phyloP scores from a whole-genome alignment of 2,797 vertebrate genomes.

The Bradypodion pumilum region DNA sequence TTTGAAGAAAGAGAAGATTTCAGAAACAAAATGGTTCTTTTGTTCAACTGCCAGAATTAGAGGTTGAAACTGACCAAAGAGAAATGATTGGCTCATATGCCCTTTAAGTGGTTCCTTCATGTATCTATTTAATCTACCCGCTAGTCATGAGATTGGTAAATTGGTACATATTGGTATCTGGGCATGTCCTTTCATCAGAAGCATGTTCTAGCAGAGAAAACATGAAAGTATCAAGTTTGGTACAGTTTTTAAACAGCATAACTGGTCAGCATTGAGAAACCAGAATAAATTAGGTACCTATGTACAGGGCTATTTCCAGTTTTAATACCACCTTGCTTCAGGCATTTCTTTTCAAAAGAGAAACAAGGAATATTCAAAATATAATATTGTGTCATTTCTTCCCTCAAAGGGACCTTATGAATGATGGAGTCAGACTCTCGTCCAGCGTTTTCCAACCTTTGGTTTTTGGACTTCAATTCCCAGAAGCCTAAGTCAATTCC shows the following conservation, averaged over 20 bases:
- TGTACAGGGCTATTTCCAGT: background rate
- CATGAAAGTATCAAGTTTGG: background rate
- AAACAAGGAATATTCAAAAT: background rate
- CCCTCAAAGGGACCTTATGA: too few species aligned
- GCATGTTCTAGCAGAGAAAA: background rate
- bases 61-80: too few species aligned
- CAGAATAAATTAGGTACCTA: background rate
- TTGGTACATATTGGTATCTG: background rate
- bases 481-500: too few species aligned
- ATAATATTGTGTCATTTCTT: background rate
- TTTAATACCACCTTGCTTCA: background rate
- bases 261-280: background rate
- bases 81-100: too few species aligned
- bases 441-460: too few species aligned
- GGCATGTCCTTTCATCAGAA: background rate
- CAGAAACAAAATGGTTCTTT: too few species aligned
- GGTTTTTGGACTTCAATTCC: too few species aligned
- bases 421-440: too few species aligned
- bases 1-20: too few species aligned
- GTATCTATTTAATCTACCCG: too few species aligned
- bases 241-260: background rate
- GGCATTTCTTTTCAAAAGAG: background rate
- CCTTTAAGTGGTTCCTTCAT: too few species aligned
- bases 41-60: too few species aligned
- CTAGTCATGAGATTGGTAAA: background rate